A percentile compares a stretch with the other conserved stretches of the same genome.
These are phyloP conservation scores for Neostethus bicornis DNA, from an alignment of 2,797 vertebrate genomes.

Conservation along the genomic window DNA sequence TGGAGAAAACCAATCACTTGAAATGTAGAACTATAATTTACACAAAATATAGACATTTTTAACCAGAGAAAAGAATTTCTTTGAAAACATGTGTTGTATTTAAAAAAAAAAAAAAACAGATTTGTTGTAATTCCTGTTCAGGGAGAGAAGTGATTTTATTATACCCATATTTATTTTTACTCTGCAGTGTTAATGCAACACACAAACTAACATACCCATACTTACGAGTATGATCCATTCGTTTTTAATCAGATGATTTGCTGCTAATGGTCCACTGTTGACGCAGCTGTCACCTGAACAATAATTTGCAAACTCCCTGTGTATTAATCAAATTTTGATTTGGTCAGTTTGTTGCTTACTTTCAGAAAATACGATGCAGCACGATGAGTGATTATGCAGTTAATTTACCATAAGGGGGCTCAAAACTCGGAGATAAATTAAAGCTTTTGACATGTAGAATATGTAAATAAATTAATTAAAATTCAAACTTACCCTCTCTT, in stretches of 20 bases:
- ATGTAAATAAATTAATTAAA: slow-evolving; percentile 71
- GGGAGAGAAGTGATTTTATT: slow-evolving; percentile 12
- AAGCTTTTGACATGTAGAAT: slow-evolving; percentile 57
- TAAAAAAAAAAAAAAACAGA: no score
- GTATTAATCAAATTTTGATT: slow-evolving; percentile 65
- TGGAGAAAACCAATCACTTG: slow-evolving; percentile 33
- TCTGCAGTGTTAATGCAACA: slow-evolving; percentile 26
- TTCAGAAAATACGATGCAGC: slow-evolving; percentile 60
- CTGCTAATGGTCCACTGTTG: slow-evolving; percentile 39
- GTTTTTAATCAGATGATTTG: slow-evolving; percentile 39
- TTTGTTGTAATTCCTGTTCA: slow-evolving; percentile 7
- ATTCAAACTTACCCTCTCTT: slow-evolving; percentile 45
- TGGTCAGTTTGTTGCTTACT: slow-evolving; percentile 70
- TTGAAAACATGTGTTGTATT: no score
- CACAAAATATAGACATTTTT: slow-evolving; percentile 43
- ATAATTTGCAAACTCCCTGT: slow-evolving; percentile 29
- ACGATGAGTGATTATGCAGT: slow-evolving; percentile 53
- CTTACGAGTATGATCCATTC: slow-evolving; percentile 40
- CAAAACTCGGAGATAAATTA: slow-evolving; percentile 66
- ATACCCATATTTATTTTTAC: slow-evolving; percentile 4
- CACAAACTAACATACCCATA: slow-evolving; percentile 38
- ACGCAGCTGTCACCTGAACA: slow-evolving; percentile 55
- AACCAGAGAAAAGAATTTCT: no score
- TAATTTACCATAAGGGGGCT: slow-evolving; percentile 56
- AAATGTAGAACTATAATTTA: slow-evolving; percentile 41